Conservation (phyloP, 2,113 vertebrate genomes). For the Syrmaticus mikado region DNA sequence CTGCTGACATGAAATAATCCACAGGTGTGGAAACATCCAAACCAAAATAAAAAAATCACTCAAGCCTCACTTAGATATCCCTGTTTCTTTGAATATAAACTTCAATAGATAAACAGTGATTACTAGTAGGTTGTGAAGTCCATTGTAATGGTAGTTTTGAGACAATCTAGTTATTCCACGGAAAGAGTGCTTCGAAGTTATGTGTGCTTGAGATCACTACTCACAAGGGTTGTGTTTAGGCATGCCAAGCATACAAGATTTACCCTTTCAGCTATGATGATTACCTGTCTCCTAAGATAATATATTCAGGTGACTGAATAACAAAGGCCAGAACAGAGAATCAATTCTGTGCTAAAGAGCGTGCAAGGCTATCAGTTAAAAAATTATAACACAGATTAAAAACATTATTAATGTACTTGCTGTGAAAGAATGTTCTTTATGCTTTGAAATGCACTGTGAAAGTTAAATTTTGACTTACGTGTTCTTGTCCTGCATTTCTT, state of each 20-base stretch:
- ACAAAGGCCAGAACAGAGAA: slow-evolving; percentile 33
- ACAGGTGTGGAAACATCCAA: background rate
- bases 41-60: background rate
- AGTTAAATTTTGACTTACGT: background rate
- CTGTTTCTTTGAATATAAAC: background rate
- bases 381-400: slow-evolving; percentile 38
- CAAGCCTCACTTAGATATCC: background rate
- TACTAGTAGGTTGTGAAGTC: background rate
- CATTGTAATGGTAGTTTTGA: background rate
- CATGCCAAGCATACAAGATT: background rate
- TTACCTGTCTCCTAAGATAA: slow-evolving; percentile 56
- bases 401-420: slow-evolving; percentile 14
- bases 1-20: background rate
- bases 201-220: no score
- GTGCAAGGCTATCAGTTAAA: background rate
- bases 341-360: slow-evolving; percentile 65
- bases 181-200: background rate
- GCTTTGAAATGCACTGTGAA: background rate
- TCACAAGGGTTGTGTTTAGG: background rate
- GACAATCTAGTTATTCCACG: background rate
- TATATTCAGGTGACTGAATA: slow-evolving; percentile 34
- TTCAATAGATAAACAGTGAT: background rate
- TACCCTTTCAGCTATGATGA: background rate
- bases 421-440: background rate
- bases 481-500: background rate